These are phyloP conservation scores for Gyps fulvus DNA, from an alignment of 2,113 vertebrate species.

Conservation along the genomic window DNA sequence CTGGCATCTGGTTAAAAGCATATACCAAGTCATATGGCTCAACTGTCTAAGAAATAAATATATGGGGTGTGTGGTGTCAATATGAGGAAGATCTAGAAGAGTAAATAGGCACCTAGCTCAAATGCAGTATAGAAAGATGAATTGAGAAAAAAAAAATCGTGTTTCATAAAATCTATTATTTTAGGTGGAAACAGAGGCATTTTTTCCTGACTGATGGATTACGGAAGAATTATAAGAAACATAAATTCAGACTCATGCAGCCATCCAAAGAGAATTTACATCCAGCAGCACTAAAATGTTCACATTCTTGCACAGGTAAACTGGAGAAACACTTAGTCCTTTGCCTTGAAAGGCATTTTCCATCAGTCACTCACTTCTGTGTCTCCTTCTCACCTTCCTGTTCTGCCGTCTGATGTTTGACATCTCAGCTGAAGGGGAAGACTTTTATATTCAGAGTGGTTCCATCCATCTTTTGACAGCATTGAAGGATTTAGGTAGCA, in stretches of 20 bases:
- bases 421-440: neutral
- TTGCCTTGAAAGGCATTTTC: neutral
- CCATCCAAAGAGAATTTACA: neutral
- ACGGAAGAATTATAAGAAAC: neutral
- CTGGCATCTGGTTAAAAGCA: neutral
- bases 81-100: neutral
- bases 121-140: neutral
- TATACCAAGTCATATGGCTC: neutral
- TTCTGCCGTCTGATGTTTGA: neutral
- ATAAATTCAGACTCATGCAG: neutral
- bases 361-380: neutral
- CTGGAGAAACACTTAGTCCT: neutral
- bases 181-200: neutral
- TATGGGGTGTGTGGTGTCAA: neutral
- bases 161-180: neutral
- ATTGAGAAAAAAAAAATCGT: neutral
- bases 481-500: neutral
- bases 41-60: neutral
- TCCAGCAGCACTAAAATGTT: neutral
- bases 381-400: neutral
- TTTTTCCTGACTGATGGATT: neutral
- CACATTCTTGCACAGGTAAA: neutral
- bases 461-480: neutral
- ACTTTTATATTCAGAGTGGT: neutral
- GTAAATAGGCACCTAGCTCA: neutral